Conservation (phyloP, 2,797 vertebrate genomes). For the Schizothorax lantsangensis region DNA sequence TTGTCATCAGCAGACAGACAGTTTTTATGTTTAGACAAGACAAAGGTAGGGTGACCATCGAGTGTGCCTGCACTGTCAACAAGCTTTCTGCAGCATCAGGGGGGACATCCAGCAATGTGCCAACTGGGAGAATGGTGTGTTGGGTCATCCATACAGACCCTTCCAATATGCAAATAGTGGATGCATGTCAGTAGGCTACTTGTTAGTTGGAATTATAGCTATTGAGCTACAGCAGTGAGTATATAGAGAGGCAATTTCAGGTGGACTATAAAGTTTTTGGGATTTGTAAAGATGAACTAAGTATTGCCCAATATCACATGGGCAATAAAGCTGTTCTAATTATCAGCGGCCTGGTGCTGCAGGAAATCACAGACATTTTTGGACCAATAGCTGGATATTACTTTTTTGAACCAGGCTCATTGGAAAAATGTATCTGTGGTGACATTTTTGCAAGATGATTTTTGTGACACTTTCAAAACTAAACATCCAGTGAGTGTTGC, state of each 20-base stretch:
- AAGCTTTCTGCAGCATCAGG: constrained; percentile 28
- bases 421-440: no score
- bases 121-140: constrained; percentile 20
- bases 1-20: constrained; percentile 42
- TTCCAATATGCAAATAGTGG: constrained; percentile 31
- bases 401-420: background rate
- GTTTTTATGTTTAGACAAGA: constrained; percentile 63
- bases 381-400: background rate
- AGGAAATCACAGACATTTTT: background rate
- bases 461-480: no score
- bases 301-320: background rate
- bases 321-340: background rate
- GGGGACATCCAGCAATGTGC: background rate
- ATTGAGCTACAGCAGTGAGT: constrained; percentile 37
- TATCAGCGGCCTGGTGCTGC: background rate
- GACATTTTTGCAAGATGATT: no score
- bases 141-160: constrained; percentile 20
- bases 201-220: constrained; percentile 4
- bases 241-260: background rate
- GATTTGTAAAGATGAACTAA: background rate
- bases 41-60: constrained; percentile 40
- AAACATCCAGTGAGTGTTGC: no score
- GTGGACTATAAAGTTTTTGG: background rate
- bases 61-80: constrained; percentile 63
- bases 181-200: constrained; percentile 14